A percentile compares a stretch with the other conserved stretches of the same genome.
These are phyloP conservation scores for Carapus acus DNA, from an alignment of 2,797 vertebrate species.

Conservation along the genomic window DNA sequence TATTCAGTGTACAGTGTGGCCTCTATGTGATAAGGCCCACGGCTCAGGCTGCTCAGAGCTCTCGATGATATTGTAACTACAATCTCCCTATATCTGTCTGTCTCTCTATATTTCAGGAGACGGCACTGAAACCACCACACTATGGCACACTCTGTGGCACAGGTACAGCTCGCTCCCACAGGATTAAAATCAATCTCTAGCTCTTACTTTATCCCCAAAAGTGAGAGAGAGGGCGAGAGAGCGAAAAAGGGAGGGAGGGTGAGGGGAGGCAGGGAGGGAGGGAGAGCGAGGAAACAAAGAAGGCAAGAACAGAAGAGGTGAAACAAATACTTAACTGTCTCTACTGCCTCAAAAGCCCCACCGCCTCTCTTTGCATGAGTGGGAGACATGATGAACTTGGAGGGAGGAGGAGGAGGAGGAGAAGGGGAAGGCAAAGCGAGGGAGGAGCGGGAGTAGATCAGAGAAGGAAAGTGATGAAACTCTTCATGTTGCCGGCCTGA, in stretches of 20 bases:
- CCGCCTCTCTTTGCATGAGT: constrained; percentile 64
- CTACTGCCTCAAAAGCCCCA: constrained; percentile 77
- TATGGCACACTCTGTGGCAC: constrained; percentile 87
- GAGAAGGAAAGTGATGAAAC: constrained; percentile 48
- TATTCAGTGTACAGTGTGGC: constrained; percentile 64
- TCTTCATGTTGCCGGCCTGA: constrained; percentile 68
- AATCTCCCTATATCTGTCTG: constrained; percentile 86
- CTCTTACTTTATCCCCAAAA: constrained; percentile 76
- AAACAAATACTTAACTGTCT: constrained; percentile 77
- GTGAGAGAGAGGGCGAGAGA: constrained; percentile 51
- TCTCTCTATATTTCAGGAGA: constrained; percentile 89
- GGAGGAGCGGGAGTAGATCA: constrained; percentile 10
- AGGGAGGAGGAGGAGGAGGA: background rate
- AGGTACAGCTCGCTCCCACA: constrained; percentile 84
- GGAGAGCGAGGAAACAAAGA: constrained; percentile 69
- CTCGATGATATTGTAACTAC: constrained; percentile 80
- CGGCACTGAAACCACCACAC: constrained; percentile 85
- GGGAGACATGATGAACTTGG: constrained; percentile 55
- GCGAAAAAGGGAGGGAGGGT: constrained; percentile 40
- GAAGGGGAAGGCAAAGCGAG: background rate
- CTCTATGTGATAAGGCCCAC: constrained; percentile 70
- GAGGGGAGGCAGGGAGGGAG: constrained; percentile 57
- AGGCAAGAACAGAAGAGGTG: constrained; percentile 76
- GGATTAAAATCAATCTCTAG: constrained; percentile 89
- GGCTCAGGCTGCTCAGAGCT: constrained; percentile 75